A percentile compares a stretch with the other conserved stretches of the same genome.
Evolutionary conservation across 23 tunicate genomes (phyloP).

Genomic region (Phallusia fumigata): DNA sequence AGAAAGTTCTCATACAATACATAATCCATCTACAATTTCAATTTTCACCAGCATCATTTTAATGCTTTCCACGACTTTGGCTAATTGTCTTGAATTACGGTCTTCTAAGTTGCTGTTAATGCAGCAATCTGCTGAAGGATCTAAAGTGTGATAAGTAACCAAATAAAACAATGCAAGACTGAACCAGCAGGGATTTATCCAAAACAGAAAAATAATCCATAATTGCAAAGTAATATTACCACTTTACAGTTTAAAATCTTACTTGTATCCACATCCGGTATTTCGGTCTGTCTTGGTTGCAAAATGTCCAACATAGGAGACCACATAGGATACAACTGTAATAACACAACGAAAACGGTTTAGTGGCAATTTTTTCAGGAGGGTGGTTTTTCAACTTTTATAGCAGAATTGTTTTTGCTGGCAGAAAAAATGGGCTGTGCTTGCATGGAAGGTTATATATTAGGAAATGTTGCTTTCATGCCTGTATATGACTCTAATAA

Average conservation of each 20-base stretch:
- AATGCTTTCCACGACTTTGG: not conserved
- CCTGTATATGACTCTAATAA: no score
- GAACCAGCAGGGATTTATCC: no score
- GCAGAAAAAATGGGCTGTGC: no score
- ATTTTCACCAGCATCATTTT: not conserved
- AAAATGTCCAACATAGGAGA: constrained; percentile 37
- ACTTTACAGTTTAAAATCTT: no score
- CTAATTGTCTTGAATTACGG: not conserved
- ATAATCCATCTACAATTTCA: not conserved
- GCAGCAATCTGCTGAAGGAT: not conserved
- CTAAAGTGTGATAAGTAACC: not conserved
- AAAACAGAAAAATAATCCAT: no score
- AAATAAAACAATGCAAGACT: no score
- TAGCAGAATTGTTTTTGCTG: not conserved
- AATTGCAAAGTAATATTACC: no score
- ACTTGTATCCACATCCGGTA: not conserved
- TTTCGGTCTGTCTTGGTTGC: not conserved
- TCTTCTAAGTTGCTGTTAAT: not conserved
- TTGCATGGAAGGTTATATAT: no score
- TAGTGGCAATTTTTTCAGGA: no score
- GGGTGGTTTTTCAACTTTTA: not conserved
- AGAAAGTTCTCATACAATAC: not conserved
- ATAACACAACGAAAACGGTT: not conserved
- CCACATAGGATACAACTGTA: constrained; percentile 47
- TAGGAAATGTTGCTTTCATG: no score